phyloP scores from a whole-genome alignment of 2,797 vertebrate species.

The Lithobates sylvaticus region DNA sequence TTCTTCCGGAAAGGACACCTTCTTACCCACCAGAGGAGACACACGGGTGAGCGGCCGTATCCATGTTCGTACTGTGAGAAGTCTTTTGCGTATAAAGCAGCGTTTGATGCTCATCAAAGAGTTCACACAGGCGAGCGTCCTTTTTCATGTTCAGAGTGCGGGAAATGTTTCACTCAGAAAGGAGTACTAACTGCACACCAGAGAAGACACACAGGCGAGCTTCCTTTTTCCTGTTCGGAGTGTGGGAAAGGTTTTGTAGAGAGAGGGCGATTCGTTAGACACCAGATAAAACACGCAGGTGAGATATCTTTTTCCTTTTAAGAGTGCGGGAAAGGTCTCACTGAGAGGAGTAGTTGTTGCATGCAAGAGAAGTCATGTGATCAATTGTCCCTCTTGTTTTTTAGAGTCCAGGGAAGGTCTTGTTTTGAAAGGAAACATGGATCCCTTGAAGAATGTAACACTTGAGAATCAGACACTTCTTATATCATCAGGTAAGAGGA shows the following conservation, averaged over 20 bases:
- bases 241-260: constrained; percentile 71
- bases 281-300: not conserved
- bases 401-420: not conserved
- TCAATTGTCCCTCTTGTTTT: not conserved
- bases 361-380: not conserved
- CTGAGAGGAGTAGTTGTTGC: not conserved
- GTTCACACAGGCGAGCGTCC: constrained; percentile 77
- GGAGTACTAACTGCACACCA: constrained; percentile 78
- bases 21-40: too few species aligned
- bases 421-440: not conserved
- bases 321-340: not conserved
- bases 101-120: constrained; percentile 71
- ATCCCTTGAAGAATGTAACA: not conserved
- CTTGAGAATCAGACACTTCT: not conserved
- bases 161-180: constrained; percentile 81
- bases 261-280: not conserved
- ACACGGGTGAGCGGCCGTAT: constrained; percentile 66
- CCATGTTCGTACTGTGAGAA: constrained; percentile 38
- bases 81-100: not conserved
- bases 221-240: constrained; percentile 75
- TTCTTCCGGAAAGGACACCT: too few species aligned
- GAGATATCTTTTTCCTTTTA: not conserved
- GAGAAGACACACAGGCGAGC: constrained; percentile 77
- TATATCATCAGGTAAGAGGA: not conserved
- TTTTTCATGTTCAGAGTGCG: constrained; percentile 74